Conservation (phyloP, 2,888 invertebrate genomes). For the Deroplatys truncata region DNA sequence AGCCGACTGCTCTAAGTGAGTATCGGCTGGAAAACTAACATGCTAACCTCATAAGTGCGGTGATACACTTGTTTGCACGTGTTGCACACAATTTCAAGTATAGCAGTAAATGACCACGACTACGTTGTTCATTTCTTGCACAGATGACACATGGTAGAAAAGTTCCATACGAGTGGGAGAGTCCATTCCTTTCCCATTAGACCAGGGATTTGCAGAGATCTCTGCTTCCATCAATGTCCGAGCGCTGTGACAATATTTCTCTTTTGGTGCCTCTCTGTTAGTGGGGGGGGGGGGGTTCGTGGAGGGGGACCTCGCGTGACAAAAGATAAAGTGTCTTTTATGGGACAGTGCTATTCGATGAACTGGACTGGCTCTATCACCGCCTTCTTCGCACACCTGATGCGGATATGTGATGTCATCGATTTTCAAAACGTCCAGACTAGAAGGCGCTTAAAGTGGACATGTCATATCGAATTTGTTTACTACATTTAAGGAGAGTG, state of each 20-base stretch:
- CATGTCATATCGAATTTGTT: not conserved
- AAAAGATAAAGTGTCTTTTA: conserved; percentile 11
- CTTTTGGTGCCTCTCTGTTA: not conserved
- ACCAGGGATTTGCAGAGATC: not conserved
- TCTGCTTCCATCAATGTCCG: not conserved
- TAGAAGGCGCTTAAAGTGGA: not conserved
- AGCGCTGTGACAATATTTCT: not conserved
- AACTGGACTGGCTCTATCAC: not conserved
- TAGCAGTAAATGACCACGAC: too few relatives aligned
- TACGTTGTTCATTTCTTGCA: too few relatives aligned
- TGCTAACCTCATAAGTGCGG: too few relatives aligned
- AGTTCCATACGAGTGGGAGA: too few relatives aligned
- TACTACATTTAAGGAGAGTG: too few relatives aligned
- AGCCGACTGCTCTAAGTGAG: too few relatives aligned
- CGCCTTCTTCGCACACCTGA: not conserved
- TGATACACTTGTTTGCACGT: too few relatives aligned
- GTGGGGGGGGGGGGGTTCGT: not conserved
- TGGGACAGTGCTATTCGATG: not conserved
- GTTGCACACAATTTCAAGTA: too few relatives aligned
- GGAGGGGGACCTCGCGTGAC: not conserved
- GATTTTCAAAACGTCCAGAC: not conserved
- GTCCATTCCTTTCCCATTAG: not conserved
- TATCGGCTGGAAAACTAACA: too few relatives aligned
- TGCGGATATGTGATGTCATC: not conserved
- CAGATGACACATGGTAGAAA: too few relatives aligned